A percentile compares a stretch with the other conserved stretches of the same genome.
These are phyloP conservation scores for Aphis gossypii DNA, from an alignment of 1,140 invertebrate genomes.

Conservation along the genomic window DNA sequence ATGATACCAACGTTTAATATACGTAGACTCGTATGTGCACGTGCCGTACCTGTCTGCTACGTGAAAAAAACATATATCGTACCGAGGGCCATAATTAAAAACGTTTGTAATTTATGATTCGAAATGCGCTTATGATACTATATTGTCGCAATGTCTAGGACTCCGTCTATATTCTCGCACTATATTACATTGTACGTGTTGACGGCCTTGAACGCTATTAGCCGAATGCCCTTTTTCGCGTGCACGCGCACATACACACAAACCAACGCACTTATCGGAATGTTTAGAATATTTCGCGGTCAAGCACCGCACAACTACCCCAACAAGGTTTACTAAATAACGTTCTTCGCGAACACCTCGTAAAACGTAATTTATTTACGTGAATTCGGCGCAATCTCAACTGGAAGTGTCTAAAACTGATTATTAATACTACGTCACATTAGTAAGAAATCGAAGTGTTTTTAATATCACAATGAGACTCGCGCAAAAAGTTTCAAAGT, in stretches of 20 bases:
- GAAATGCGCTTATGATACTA: slow-evolving; percentile 1
- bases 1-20: background rate
- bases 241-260: background rate
- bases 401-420: background rate
- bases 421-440: background rate
- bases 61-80: background rate
- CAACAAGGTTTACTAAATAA: background rate
- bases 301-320: background rate
- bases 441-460: background rate
- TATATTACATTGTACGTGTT: background rate
- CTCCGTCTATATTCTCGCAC: background rate
- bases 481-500: background rate
- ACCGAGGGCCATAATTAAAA: slow-evolving; percentile 21
- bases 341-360: background rate
- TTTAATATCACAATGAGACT: background rate
- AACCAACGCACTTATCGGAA: background rate
- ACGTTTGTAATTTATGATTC: background rate
- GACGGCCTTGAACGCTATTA: slow-evolving; percentile 29
- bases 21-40: background rate
- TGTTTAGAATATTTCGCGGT: slow-evolving; percentile 25
- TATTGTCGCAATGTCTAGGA: slow-evolving; percentile 50
- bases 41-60: background rate
- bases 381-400: background rate
- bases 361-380: background rate
- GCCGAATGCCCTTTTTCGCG: slow-evolving; percentile 22